Percentiles rank a stretch among this genome's conserved stretches.
Evolutionary conservation across 2,888 invertebrate genomes (phyloP).

Genomic region (Carpatolechia fugitivella): DNA sequence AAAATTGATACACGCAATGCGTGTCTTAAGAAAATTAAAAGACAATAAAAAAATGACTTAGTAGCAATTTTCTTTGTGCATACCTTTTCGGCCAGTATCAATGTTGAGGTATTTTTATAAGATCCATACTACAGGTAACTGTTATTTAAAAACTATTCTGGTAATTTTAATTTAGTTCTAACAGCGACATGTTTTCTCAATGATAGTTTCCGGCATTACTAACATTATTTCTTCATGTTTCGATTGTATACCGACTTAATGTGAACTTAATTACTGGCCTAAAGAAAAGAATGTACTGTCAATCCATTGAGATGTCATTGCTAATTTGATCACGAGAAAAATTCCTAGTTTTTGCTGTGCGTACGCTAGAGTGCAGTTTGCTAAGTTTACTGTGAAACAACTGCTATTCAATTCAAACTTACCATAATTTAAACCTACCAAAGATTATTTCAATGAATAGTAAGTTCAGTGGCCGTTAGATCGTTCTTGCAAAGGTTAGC

Average conservation of each 20-base stretch:
- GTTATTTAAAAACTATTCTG: too few species aligned
- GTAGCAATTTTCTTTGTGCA: too few species aligned
- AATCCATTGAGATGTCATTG: conserved; percentile 10
- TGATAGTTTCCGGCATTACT: neutral
- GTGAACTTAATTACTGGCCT: neutral
- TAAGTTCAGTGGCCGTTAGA: neutral
- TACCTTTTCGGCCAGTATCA: too few species aligned
- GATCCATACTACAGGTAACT: too few species aligned
- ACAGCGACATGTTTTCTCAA: neutral
- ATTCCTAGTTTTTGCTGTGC: neutral
- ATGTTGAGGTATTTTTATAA: too few species aligned
- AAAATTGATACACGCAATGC: too few species aligned
- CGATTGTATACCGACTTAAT: neutral
- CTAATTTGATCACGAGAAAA: conserved; percentile 3
- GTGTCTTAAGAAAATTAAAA: too few species aligned
- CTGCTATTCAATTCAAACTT: neutral
- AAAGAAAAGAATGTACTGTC: conserved; percentile 1
- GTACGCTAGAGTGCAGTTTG: neutral
- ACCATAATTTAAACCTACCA: neutral
- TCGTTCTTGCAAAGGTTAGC: neutral
- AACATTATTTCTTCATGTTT: neutral
- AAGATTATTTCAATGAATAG: neutral
- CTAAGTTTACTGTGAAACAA: neutral
- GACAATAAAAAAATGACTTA: too few species aligned
- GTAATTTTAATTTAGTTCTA: too few species aligned